Evolutionary conservation across 2,113 vertebrate genomes (phyloP).

Genomic region (Leucoraja erinaceus): DNA sequence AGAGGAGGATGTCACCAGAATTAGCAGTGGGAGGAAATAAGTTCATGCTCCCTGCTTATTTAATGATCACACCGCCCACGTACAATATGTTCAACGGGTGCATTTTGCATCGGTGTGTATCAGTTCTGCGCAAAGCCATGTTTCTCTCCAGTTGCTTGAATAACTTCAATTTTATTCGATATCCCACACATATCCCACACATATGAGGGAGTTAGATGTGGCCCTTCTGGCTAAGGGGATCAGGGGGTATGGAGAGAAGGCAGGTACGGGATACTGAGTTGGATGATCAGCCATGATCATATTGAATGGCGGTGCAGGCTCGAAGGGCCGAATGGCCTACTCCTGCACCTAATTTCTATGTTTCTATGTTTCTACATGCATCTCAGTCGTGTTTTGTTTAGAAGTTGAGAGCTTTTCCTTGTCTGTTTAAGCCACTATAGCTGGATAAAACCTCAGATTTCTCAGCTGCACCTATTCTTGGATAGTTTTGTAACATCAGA

Average conservation of each 20-base stretch:
- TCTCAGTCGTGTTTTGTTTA: not conserved
- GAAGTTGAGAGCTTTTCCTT: not conserved
- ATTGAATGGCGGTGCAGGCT: no score
- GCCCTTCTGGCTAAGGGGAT: no score
- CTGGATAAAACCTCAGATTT: not conserved
- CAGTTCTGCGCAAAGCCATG: not conserved
- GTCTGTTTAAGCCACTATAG: not conserved
- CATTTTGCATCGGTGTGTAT: not conserved
- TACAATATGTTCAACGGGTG: not conserved
- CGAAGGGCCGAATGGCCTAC: no score
- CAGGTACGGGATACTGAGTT: no score
- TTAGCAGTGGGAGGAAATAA: not conserved
- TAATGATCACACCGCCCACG: not conserved
- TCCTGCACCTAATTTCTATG: no score
- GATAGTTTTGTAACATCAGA: not conserved
- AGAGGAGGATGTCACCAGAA: not conserved
- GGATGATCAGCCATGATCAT: no score
- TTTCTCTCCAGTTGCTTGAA: not conserved
- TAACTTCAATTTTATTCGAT: not conserved
- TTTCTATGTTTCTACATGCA: no score
- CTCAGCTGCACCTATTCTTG: not conserved
- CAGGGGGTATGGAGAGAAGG: no score
- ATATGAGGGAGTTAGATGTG: no score
- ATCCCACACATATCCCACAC: no score
- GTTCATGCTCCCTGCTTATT: not conserved